Evolutionary conservation across 2,797 vertebrate species (phyloP).

Genomic region (Lemur catta): DNA sequence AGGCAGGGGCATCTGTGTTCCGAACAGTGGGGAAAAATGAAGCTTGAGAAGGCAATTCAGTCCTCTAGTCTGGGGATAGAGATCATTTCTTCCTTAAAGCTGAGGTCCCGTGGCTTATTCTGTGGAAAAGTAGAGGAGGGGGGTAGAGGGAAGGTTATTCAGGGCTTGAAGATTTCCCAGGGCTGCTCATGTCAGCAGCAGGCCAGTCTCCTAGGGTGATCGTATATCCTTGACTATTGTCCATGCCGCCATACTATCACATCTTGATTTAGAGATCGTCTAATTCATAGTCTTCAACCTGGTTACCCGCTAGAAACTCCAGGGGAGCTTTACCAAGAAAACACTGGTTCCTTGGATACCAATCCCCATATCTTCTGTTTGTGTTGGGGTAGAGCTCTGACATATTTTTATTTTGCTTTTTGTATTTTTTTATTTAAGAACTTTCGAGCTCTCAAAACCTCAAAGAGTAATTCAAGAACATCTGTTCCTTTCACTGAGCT

Average conservation of each 20-base stretch:
- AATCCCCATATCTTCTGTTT: not conserved
- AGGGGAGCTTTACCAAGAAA: not conserved
- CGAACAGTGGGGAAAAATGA: not conserved
- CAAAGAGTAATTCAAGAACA: not conserved
- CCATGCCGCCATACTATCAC: accelerated
- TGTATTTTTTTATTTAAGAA: not conserved
- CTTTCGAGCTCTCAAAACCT: not conserved
- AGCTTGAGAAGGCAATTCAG: not conserved
- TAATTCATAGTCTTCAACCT: not conserved
- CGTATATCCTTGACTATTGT: not conserved
- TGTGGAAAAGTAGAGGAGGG: not conserved
- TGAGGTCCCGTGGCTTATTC: not conserved
- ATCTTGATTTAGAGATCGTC: not conserved
- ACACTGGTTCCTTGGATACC: not conserved
- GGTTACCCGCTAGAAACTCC: not conserved
- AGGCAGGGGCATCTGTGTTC: not conserved
- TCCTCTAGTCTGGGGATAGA: not conserved
- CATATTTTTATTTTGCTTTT: not conserved
- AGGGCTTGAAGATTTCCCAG: not conserved
- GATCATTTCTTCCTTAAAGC: not conserved
- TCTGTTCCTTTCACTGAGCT: not conserved
- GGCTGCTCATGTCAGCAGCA: not conserved
- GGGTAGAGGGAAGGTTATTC: not conserved
- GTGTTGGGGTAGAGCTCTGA: not conserved
- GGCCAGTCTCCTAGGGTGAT: not conserved